Evolutionary conservation across 1,140 invertebrate genomes (phyloP).

Genomic region (Megathymus violae): DNA sequence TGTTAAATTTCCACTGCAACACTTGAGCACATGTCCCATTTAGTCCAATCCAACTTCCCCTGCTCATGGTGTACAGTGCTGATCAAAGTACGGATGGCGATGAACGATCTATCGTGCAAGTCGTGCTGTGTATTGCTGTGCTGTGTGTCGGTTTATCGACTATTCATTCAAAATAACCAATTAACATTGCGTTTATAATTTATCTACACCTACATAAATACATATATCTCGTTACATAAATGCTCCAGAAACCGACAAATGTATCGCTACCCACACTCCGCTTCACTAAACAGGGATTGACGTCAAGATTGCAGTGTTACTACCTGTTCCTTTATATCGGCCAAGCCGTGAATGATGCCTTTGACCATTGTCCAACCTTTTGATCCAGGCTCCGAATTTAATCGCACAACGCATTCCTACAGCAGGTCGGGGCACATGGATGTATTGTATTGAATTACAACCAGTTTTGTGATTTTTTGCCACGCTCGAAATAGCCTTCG

Average conservation of each 20-base stretch:
- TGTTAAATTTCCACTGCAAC: too few relatives aligned
- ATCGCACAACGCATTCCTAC: conserved; percentile 55
- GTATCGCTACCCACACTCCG: not conserved
- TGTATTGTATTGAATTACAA: conserved; percentile 63
- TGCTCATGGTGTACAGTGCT: too few relatives aligned
- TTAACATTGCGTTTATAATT: too few relatives aligned
- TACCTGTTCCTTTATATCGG: conserved; percentile 72
- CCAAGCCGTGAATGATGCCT: conserved; percentile 51
- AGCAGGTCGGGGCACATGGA: conserved; percentile 51
- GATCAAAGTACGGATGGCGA: too few relatives aligned
- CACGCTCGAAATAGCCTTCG: conserved; percentile 27
- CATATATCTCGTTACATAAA: not conserved
- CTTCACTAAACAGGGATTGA: conserved; percentile 56
- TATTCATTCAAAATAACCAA: too few relatives aligned
- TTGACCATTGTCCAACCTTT: conserved; percentile 82
- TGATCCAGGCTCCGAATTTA: conserved; percentile 72
- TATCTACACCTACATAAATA: too few relatives aligned
- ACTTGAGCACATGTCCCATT: too few relatives aligned
- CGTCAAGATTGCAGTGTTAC: conserved; percentile 68
- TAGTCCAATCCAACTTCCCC: too few relatives aligned
- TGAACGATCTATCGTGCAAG: too few relatives aligned
- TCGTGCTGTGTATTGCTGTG: too few relatives aligned
- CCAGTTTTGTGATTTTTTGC: conserved; percentile 53
- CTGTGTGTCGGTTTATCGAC: too few relatives aligned
- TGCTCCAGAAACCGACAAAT: conserved; percentile 14